These are phyloP conservation scores for Odontamblyopus rebecca DNA, from an alignment of 2,797 vertebrate species.

Conservation along the genomic window DNA sequence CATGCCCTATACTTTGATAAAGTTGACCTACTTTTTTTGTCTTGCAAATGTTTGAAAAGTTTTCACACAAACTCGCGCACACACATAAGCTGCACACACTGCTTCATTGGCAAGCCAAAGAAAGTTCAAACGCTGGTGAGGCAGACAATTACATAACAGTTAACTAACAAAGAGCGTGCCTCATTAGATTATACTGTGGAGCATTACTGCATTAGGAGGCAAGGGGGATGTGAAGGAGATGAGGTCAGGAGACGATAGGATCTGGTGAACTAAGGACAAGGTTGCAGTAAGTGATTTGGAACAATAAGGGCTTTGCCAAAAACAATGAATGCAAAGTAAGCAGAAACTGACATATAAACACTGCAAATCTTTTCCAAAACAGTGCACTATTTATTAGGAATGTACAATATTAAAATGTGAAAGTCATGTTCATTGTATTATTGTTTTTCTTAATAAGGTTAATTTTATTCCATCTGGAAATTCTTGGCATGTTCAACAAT, in stretches of 20 bases:
- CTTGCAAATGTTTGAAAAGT: constrained; percentile 40
- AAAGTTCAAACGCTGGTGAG: constrained; percentile 35
- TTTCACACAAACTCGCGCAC: constrained; percentile 27
- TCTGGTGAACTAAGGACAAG: constrained; percentile 10
- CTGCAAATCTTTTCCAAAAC: neutral
- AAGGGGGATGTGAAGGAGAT: constrained; percentile 22
- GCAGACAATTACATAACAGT: constrained; percentile 34
- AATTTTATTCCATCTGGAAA: too few relatives aligned
- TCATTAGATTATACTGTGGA: constrained; percentile 32
- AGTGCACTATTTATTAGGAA: neutral
- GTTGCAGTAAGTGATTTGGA: constrained; percentile 9
- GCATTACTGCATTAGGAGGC: constrained; percentile 22
- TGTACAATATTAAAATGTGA: neutral
- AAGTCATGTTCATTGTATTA: too few relatives aligned
- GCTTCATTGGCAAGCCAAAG: constrained; percentile 16
- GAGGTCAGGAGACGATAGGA: constrained; percentile 33
- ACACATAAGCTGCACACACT: constrained; percentile 7
- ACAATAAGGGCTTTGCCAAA: neutral
- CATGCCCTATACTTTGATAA: constrained; percentile 43
- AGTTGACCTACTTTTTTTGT: constrained; percentile 53
- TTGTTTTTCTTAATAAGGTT: too few relatives aligned
- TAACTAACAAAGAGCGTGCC: constrained; percentile 39
- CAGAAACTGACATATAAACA: neutral
- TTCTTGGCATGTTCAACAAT: neutral
- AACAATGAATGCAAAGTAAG: constrained; percentile 6